A percentile compares a stretch with the other conserved stretches of the same genome.
phyloP scores from a whole-genome alignment of 1,140 invertebrate genomes.

The Atta cephalotes region DNA sequence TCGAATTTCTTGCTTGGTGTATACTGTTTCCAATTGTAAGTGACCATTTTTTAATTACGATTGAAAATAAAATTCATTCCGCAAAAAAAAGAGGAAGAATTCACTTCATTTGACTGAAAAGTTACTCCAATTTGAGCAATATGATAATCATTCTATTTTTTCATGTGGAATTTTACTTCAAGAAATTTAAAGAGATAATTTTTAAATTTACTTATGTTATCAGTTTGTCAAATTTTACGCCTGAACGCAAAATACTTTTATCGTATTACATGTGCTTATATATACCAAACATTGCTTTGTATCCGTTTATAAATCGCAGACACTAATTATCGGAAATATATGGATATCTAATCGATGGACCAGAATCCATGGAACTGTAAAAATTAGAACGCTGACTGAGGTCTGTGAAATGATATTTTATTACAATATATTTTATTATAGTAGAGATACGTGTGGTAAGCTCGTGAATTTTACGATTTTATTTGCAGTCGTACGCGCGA shows the following conservation, averaged over 20 bases:
- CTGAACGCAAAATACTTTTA: neutral
- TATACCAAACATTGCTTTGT: neutral
- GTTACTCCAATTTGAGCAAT: no score
- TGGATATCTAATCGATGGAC: neutral
- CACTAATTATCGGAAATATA: conserved; percentile 28
- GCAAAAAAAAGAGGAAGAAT: no score
- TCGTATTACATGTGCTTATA: neutral
- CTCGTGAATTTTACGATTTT: conserved; percentile 26
- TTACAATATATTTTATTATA: conserved; percentile 29
- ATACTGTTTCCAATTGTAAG: no score
- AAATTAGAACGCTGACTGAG: conserved; percentile 3
- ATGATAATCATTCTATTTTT: no score
- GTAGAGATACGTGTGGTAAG: neutral
- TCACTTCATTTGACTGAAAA: no score
- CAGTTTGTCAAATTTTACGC: neutral
- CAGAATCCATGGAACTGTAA: neutral
- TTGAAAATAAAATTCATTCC: no score
- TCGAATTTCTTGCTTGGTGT: no score
- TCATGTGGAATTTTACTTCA: no score
- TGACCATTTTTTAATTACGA: no score
- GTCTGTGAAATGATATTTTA: conserved; percentile 19
- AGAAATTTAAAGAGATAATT: neutral
- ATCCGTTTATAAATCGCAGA: conserved; percentile 18
- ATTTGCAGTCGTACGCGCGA: conserved; percentile 29
- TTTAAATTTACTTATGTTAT: neutral